These are phyloP conservation scores for Danio rerio DNA, from an alignment of 2,113 vertebrate species.

Conservation along the genomic window DNA sequence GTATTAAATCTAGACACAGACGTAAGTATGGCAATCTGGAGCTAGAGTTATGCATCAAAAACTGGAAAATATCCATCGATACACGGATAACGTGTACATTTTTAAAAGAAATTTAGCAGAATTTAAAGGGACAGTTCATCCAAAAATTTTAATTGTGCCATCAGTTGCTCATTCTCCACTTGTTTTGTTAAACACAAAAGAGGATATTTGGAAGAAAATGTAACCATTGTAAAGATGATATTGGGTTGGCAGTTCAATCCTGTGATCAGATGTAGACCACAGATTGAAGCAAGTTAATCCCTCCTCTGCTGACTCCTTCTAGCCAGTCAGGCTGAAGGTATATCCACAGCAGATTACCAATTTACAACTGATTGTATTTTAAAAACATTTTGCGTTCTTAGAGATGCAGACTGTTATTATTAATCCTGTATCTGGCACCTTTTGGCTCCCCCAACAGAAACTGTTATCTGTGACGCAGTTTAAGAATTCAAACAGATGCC, in stretches of 20 bases:
- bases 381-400: not conserved
- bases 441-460: conserved; percentile 37
- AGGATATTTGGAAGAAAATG: too few species aligned
- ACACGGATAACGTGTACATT: not conserved
- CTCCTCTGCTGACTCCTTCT: conserved; percentile 10
- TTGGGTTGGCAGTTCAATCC: not conserved
- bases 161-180: too few species aligned
- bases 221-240: not conserved
- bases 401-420: not conserved
- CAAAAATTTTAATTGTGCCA: too few species aligned
- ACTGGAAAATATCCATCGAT: conserved; percentile 8
- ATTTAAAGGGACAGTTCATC: too few species aligned
- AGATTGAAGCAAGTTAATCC: conserved; percentile 43
- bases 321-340: not conserved
- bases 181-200: too few species aligned
- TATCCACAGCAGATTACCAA: not conserved
- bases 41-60: not conserved
- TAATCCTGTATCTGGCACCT: conserved; percentile 31
- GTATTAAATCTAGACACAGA: conserved; percentile 10
- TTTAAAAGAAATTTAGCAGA: too few species aligned
- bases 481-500: conserved; percentile 35
- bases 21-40: conserved; percentile 1
- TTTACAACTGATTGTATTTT: not conserved
- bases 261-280: conserved; percentile 36
- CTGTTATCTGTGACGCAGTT: conserved; percentile 41